Evolutionary conservation across 2,797 vertebrate genomes (phyloP), one percentile per base, ranked within the genome.

Genomic region (Neoniphon sammara): DNA sequence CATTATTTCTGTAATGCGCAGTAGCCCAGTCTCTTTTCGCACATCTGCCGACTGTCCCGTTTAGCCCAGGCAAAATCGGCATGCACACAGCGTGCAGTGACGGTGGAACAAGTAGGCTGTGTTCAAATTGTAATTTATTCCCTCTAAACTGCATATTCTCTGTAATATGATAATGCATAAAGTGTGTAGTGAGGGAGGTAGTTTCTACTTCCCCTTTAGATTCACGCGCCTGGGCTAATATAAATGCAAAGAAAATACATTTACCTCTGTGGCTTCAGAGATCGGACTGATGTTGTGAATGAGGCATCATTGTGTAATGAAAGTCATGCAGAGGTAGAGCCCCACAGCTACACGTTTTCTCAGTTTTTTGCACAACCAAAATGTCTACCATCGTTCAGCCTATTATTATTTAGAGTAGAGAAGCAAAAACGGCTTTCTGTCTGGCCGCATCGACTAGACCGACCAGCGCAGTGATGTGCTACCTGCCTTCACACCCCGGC

Each of bases 261-360:
- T 49, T 11, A 44, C 39, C 62, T 23, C 25, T 68, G 73, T 67
- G 49, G 71, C 71, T 76, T 77, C 70, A 54, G 64, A 63, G 75
- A 54, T n/a, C 60, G 56, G 31, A 36, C 72, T 44, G 75, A 67
- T 81, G 68, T 84, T 90, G 61, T 88, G 85, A 88, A 86, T 83
- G 90, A 65, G 85, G 83, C 84, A 25, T 86, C 63, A 71, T 91
- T 89, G 90, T 91, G 77, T 89, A 89, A 92, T 84, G 70, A 86
- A 91, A 88, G 90, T 87, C 87, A 89, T 62, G 69, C 75, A 80
- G 78, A 78, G 81, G 78, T 71, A 66, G 57, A 70, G 71, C 77
- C 52, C 53, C 59, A 44, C 55, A 7, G 66, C 20, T 44, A 5
- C 23, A 21, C 23, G n/a, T 27, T 21, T 36, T 17, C 44, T 21